These are phyloP conservation scores for Ips nitidus DNA, from an alignment of 1,140 invertebrate species.

Conservation along the genomic window DNA sequence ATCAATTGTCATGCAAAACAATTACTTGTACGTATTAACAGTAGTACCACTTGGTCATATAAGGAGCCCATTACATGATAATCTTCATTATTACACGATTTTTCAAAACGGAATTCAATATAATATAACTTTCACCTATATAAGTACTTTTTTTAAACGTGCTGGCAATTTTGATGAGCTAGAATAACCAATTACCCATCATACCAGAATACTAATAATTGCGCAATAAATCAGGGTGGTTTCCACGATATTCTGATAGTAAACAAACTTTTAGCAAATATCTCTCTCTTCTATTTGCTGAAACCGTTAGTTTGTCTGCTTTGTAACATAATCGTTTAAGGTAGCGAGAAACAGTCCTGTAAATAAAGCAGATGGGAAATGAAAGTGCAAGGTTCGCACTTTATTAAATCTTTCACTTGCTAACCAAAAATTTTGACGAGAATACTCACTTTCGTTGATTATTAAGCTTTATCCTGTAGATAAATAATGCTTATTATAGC, in stretches of 20 bases:
- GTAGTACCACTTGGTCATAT: not conserved
- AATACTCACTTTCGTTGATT: not conserved
- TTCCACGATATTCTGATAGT: too few species aligned
- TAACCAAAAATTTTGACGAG: not conserved
- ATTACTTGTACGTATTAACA: not conserved
- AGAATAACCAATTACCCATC: too few species aligned
- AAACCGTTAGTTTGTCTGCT: not conserved
- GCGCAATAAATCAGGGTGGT: too few species aligned
- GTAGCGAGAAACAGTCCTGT: not conserved
- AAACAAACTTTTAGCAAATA: too few species aligned
- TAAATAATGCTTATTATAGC: too few species aligned
- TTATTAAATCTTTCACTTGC: not conserved
- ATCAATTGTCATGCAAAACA: not conserved
- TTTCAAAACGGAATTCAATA: not conserved
- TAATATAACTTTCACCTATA: slow-evolving; percentile 11
- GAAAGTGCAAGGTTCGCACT: not conserved
- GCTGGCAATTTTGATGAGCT: too few species aligned
- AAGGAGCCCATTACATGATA: not conserved
- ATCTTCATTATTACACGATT: not conserved
- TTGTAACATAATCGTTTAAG: not conserved
- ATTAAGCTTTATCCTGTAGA: too few species aligned
- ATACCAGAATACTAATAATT: too few species aligned
- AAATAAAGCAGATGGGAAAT: not conserved
- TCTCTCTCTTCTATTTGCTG: not conserved
- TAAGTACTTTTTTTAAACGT: not conserved